These are phyloP conservation scores for Caerostris darwini DNA, from an alignment of 1,140 invertebrate species.

Conservation along the genomic window DNA sequence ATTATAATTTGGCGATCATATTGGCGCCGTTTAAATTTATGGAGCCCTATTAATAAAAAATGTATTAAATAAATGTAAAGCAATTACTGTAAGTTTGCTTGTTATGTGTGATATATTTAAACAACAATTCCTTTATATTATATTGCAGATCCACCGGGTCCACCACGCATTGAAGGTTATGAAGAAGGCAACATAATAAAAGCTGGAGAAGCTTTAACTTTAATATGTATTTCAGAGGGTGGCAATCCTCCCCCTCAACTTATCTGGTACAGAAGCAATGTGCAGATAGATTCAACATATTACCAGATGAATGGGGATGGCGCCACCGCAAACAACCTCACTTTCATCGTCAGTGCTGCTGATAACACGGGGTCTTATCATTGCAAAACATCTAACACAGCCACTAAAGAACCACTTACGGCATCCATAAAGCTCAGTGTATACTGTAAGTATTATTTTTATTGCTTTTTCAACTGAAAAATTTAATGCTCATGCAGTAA, in stretches of 20 bases:
- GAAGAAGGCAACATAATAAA: constrained; percentile 89
- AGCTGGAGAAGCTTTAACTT: constrained; percentile 91
- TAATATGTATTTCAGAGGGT: constrained; percentile 94
- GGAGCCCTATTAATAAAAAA: too few relatives aligned
- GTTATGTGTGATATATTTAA: not conserved
- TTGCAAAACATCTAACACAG: constrained; percentile 95
- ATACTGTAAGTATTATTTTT: constrained; percentile 89
- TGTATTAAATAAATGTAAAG: too few relatives aligned
- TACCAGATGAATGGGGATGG: constrained; percentile 81
- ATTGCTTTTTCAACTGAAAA: not conserved
- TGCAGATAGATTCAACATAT: constrained; percentile 85
- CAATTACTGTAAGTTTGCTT: too few relatives aligned
- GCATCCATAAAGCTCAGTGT: constrained; percentile 93
- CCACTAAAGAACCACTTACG: constrained; percentile 90
- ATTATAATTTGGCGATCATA: too few relatives aligned
- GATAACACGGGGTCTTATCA: constrained; percentile 96
- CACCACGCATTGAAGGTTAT: constrained; percentile 93
- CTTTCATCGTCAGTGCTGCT: constrained; percentile 91
- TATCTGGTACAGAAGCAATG: constrained; percentile 80
- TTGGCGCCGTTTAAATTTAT: too few relatives aligned
- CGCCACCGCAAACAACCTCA: constrained; percentile 88
- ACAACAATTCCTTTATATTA: not conserved
- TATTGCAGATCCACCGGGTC: constrained; percentile 93
- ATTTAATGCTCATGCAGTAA: too few relatives aligned
- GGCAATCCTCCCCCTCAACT: constrained; percentile 89